Evolutionary conservation across 2,888 invertebrate genomes (phyloP), one percentile per base, ranked within the genome.

Genomic region (Plagodis pulveraria): DNA sequence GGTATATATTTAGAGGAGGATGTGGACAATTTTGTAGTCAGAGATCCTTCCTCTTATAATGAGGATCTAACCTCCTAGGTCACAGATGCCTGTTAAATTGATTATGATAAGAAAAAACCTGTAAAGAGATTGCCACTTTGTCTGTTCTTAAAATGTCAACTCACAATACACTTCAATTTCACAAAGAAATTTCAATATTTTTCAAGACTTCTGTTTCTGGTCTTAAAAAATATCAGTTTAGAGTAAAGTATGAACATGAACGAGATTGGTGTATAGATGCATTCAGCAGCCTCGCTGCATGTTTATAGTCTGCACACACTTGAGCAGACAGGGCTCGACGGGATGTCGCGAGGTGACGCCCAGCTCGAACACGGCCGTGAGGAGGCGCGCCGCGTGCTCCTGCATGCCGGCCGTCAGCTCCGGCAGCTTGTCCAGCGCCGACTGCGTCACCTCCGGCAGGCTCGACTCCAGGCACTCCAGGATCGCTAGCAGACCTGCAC

Each of bases 351-450:
- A 96, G 67, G 94, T 94, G 61, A 97, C 94, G 5, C 98, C 98
- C 46, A 98, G 93, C 67, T 95, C 95, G 87, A 98, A 98, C 0
- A 97, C 97, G 62, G 95, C 95, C 76, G 95, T 94, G 70, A 98
- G 93, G 51, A 99, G 93, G 53, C 95, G 94, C 56, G 95, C 93
- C 0, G 97, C 97, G 84, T 97, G 95, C 85, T 98, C 98, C 91
- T 97, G 97, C 91, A 97, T 94, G 64, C 97, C 95, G 9, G 97
- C 93, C 53, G 96, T 94, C 65, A 98, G 95, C 74, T 98, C 98
- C 0, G 98, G 96, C 50, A 99, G 91, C 80, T 95, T 95, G 66
- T 97, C 97, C 47, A 98, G 93, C 35, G 96, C 96, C 0, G 96
- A 95, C 69, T 94, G 94, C 0, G 97, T 95, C 42, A 98, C 94